Conservation (phyloP, 2,888 invertebrate species). For the Stictocephala bisonia region DNA sequence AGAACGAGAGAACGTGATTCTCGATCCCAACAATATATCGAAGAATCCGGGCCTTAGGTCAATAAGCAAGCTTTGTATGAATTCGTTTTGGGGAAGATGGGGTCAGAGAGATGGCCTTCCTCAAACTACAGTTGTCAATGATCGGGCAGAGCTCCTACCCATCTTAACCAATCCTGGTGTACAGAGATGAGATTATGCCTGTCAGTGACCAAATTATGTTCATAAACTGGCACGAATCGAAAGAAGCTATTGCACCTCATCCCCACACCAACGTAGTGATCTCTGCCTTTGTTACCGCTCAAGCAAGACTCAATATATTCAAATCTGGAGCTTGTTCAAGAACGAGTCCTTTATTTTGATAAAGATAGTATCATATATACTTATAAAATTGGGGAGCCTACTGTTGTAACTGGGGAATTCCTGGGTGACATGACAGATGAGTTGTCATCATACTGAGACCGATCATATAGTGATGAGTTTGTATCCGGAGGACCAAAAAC, state of each 20-base stretch:
- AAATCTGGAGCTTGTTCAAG: not conserved
- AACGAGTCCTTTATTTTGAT: conserved; percentile 3
- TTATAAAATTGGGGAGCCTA: not conserved
- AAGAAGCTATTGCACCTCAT: not conserved
- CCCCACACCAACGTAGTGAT: not conserved
- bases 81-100: conserved; percentile 4
- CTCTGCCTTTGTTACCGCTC: not conserved
- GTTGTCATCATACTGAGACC: no score
- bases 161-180: not conserved
- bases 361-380: conserved; percentile 1
- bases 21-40: not conserved
- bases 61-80: not conserved
- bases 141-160: not conserved
- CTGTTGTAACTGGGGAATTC: not conserved
- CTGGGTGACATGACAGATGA: not conserved
- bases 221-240: not conserved
- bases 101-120: not conserved
- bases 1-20: not conserved
- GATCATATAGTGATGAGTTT: not conserved
- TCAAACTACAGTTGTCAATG: not conserved
- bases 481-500: not conserved
- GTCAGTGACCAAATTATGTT: not conserved
- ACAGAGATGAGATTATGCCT: not conserved
- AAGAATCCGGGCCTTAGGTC: not conserved
- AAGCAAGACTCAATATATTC: not conserved